These are phyloP conservation scores for Scelioninae gen. 2 DNA, from an alignment of 2,888 invertebrate species.

Conservation along the genomic window DNA sequence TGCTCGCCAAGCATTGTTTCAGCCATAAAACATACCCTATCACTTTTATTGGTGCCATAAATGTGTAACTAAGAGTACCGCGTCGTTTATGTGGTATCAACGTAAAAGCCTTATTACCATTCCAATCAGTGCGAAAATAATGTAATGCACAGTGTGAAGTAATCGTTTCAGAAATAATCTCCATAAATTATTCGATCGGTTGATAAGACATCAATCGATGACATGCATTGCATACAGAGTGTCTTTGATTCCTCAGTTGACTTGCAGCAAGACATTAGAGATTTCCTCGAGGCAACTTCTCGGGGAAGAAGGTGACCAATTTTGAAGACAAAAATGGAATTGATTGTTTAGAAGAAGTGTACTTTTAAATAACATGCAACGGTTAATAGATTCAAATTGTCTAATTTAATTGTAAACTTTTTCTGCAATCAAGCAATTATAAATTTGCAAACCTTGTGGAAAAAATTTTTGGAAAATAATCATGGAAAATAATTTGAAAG, in stretches of 20 bases:
- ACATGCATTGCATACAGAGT: constrained; percentile 32
- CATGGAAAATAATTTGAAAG: too few species aligned
- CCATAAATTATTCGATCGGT: constrained; percentile 46
- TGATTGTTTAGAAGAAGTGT: too few species aligned
- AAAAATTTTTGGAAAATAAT: too few species aligned
- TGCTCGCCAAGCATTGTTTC: constrained; percentile 13
- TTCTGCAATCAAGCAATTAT: too few species aligned
- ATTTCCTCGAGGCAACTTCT: background rate
- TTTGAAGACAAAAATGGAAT: too few species aligned
- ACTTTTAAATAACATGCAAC: too few species aligned
- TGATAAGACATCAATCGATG: constrained; percentile 50
- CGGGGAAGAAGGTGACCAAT: too few species aligned
- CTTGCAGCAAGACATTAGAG: background rate
- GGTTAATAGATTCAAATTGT: too few species aligned
- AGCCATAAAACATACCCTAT: background rate
- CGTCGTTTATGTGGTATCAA: constrained; percentile 22
- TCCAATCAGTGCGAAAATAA: constrained; percentile 36
- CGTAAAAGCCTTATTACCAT: constrained; percentile 38
- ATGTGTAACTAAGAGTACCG: constrained; percentile 24
- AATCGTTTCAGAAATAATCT: constrained; percentile 43
- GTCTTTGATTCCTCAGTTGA: background rate
- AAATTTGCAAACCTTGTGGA: too few species aligned
- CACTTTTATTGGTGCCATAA: constrained; percentile 17
- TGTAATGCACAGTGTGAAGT: constrained; percentile 44
- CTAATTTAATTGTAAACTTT: too few species aligned